Conservation (phyloP, 1,140 invertebrate genomes). For the Zaprionus camerounensis region DNA sequence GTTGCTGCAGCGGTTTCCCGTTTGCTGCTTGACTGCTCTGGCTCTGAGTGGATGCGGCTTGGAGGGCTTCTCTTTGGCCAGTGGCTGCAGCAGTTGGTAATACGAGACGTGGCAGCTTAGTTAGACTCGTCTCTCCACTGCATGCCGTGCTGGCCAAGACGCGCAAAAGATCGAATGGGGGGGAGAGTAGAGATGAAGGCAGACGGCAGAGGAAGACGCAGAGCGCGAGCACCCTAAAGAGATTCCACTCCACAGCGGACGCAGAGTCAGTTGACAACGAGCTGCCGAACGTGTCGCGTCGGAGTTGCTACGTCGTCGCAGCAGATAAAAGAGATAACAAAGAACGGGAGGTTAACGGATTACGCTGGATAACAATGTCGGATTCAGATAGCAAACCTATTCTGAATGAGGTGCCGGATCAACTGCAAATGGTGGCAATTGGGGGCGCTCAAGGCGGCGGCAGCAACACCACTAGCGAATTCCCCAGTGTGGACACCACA, state of each 20-base stretch:
- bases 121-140: conserved; percentile 32
- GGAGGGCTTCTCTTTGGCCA: conserved; percentile 39
- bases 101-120: conserved; percentile 56
- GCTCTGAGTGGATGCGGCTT: conserved; percentile 34
- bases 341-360: conserved; percentile 4
- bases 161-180: conserved; percentile 52
- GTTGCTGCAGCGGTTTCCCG: conserved; percentile 50
- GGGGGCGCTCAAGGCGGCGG: conserved; percentile 9
- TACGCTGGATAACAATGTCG: conserved; percentile 48
- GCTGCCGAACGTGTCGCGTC: conserved; percentile 53
- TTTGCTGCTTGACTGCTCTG: conserved; percentile 43
- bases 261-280: conserved; percentile 52
- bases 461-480: conserved; percentile 37
- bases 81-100: conserved; percentile 44
- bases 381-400: conserved; percentile 54
- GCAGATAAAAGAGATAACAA: neutral
- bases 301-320: conserved; percentile 35
- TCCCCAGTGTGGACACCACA: conserved; percentile 62
- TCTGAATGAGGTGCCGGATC: conserved; percentile 51
- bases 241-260: conserved; percentile 2
- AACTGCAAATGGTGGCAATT: conserved; percentile 54
- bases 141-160: conserved; percentile 16
- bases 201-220: neutral
- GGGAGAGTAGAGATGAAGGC: neutral
- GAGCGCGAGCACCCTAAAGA: conserved; percentile 52